A percentile compares a stretch with the other conserved stretches of the same genome.
Evolutionary conservation across 2,888 invertebrate genomes (phyloP).

Genomic region (Ypsolopha sequella): DNA sequence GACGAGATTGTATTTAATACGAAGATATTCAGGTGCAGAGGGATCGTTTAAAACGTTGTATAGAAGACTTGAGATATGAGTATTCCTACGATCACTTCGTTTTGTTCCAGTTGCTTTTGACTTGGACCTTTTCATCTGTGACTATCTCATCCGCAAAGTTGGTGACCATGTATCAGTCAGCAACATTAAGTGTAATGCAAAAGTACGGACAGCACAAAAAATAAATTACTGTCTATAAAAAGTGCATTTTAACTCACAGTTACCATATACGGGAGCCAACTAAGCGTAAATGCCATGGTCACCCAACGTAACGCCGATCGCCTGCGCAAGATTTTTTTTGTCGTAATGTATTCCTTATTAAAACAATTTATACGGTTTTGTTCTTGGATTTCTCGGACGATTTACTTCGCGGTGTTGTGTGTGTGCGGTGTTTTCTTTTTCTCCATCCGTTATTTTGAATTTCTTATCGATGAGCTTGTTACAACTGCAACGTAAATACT

Average conservation of each 20-base stretch:
- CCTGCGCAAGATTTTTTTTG: conserved; percentile 31
- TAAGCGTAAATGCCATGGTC: conserved; percentile 68
- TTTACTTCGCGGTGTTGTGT: conserved; percentile 41
- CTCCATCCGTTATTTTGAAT: conserved; percentile 43
- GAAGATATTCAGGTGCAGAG: too few relatives aligned
- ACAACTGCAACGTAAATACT: too few relatives aligned
- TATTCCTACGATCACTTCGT: too few relatives aligned
- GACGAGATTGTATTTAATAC: too few relatives aligned
- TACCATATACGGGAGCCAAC: conserved; percentile 46
- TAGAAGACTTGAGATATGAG: too few relatives aligned
- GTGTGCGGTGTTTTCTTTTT: conserved; percentile 42
- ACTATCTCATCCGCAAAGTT: too few relatives aligned
- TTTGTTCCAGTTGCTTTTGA: too few relatives aligned
- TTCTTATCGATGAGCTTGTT: conserved; percentile 19
- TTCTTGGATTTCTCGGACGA: conserved; percentile 51
- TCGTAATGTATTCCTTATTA: conserved; percentile 58
- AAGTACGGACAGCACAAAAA: not conserved
- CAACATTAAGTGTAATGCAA: too few relatives aligned
- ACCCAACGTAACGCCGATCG: conserved; percentile 51
- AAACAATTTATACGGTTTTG: conserved; percentile 59
- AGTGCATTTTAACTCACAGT: conserved; percentile 38
- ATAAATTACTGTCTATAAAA: conserved; percentile 18
- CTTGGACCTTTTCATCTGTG: too few relatives aligned
- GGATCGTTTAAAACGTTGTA: too few relatives aligned
- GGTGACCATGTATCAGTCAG: too few relatives aligned